Evolutionary conservation across 2,888 invertebrate species (phyloP).

Genomic region (Protonemura montana): DNA sequence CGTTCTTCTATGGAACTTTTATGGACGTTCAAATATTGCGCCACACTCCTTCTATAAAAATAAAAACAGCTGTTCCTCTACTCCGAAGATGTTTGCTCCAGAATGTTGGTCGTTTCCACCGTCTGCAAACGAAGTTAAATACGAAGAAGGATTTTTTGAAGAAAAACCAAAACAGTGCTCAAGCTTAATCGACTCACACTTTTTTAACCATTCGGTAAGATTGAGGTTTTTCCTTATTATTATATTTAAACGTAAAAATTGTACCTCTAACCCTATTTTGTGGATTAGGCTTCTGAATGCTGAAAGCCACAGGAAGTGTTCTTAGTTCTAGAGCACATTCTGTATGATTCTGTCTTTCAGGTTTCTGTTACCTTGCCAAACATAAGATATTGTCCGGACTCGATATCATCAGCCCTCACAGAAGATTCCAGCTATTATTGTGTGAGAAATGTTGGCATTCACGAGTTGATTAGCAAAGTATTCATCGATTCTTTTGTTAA

Average conservation of each 20-base stretch:
- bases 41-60: too few relatives aligned
- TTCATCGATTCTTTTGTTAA: slow-evolving; percentile 66
- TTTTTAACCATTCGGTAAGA: slow-evolving; percentile 65
- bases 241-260: neutral
- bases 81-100: slow-evolving; percentile 63
- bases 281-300: neutral
- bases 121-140: slow-evolving; percentile 56
- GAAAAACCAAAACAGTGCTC: slow-evolving; percentile 50
- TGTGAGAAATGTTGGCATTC: slow-evolving; percentile 59
- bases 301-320: too few relatives aligned
- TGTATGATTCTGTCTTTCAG: slow-evolving; percentile 57
- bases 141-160: slow-evolving; percentile 48
- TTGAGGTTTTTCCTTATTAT: slow-evolving; percentile 20
- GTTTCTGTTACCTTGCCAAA: slow-evolving; percentile 65
- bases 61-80: too few relatives aligned
- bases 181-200: slow-evolving; percentile 58
- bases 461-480: slow-evolving; percentile 60
- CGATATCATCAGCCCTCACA: slow-evolving; percentile 57
- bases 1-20: too few relatives aligned
- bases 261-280: neutral
- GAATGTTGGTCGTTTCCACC: slow-evolving; percentile 65
- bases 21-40: too few relatives aligned
- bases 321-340: too few relatives aligned
- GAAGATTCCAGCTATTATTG: slow-evolving; percentile 66
- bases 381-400: slow-evolving; percentile 58